phyloP scores from a whole-genome alignment of 2,888 invertebrate genomes.

The Drosophila borborema region DNA sequence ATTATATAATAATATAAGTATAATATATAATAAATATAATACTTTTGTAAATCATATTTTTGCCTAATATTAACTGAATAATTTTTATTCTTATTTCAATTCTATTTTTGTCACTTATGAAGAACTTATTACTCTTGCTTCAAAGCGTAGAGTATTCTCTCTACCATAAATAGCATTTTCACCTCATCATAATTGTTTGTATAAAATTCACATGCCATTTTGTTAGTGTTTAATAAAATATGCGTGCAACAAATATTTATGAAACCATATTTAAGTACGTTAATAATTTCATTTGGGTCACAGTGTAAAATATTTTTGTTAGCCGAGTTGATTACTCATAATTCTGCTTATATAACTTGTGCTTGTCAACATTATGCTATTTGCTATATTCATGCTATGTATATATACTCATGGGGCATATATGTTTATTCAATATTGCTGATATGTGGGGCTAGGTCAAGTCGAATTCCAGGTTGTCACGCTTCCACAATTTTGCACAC shows the following conservation, averaged over 20 bases:
- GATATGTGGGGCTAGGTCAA: slow-evolving; percentile 50
- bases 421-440: slow-evolving; percentile 1
- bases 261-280: neutral
- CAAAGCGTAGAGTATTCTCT: slow-evolving; percentile 11
- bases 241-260: slow-evolving; percentile 22
- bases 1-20: no score
- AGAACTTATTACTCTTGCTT: neutral
- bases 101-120: no score
- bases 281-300: slow-evolving; percentile 9
- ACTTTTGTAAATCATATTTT: no score
- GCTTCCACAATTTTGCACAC: slow-evolving; percentile 36
- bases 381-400: neutral
- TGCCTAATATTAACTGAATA: no score
- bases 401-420: neutral
- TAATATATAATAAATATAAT: no score
- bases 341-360: neutral
- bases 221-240: slow-evolving; percentile 13
- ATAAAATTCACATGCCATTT: slow-evolving; percentile 20
- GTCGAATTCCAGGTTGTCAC: slow-evolving; percentile 62
- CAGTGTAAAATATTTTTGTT: neutral
- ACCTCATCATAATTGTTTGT: slow-evolving; percentile 6
- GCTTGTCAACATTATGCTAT: neutral
- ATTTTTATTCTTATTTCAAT: neutral
- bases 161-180: neutral
- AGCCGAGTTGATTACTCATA: neutral